A percentile compares a stretch with the other conserved stretches of the same genome.
Conservation (phyloP, 2,113 vertebrate species). For the Macroglossus sobrinus region DNA sequence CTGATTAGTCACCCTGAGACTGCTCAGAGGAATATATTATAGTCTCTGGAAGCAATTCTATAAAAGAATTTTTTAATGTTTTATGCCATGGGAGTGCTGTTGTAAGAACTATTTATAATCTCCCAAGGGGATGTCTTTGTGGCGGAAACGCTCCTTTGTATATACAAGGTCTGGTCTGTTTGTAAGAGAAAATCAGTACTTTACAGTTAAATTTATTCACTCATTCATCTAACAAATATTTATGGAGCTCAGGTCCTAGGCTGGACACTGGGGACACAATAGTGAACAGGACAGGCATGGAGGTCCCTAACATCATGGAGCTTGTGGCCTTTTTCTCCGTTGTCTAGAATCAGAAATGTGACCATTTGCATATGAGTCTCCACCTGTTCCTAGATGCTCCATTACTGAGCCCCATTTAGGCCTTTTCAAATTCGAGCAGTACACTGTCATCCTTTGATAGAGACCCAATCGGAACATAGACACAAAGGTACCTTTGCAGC, state of each 20-base stretch:
- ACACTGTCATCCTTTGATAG: neutral
- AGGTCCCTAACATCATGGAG: neutral
- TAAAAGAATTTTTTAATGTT: neutral
- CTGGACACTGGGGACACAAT: neutral
- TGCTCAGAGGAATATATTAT: neutral
- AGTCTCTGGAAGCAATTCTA: neutral
- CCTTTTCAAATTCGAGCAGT: neutral
- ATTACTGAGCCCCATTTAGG: neutral
- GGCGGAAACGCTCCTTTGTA: neutral
- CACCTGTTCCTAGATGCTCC: neutral
- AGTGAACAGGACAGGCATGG: neutral
- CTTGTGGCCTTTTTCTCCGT: neutral
- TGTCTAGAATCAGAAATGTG: neutral
- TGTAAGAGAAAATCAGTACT: neutral
- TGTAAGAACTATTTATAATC: slow-evolving; percentile 15
- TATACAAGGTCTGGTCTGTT: neutral
- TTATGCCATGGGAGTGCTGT: neutral
- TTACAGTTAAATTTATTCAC: neutral
- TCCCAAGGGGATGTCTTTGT: neutral
- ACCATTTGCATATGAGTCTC: neutral
- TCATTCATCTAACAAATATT: neutral
- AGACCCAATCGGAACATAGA: neutral
- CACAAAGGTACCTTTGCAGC: neutral
- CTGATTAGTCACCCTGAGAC: neutral
- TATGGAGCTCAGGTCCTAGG: neutral